phyloP scores from a whole-genome alignment of 2,113 vertebrate genomes.

The Zosterops borbonicus region DNA sequence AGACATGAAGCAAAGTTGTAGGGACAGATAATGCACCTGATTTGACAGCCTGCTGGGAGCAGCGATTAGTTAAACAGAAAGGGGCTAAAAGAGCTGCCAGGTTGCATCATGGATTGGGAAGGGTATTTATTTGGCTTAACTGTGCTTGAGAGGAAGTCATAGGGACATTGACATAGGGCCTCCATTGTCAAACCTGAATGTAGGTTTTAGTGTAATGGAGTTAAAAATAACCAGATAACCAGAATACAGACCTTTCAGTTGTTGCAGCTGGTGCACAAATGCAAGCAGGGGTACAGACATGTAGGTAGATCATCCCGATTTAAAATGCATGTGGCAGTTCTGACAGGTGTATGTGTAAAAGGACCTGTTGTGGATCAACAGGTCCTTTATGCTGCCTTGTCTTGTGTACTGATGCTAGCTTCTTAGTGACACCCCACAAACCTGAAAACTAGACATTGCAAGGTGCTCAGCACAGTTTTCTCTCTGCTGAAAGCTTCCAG shows the following conservation, averaged over 20 bases:
- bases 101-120: not conserved
- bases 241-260: not conserved
- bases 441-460: not conserved
- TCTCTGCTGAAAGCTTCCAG: not conserved
- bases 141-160: not conserved
- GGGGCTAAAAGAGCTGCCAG: not conserved
- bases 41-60: not conserved
- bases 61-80: not conserved
- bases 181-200: not conserved
- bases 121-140: not conserved
- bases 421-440: not conserved
- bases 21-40: not conserved
- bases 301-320: rapidly evolving
- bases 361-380: not conserved
- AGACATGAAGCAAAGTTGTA: not conserved
- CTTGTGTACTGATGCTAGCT: not conserved
- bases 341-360: not conserved
- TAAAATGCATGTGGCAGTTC: not conserved
- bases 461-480: not conserved
- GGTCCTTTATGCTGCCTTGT: not conserved
- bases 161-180: not conserved
- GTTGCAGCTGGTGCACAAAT: not conserved
- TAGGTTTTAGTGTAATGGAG: not conserved
- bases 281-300: rapidly evolving
- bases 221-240: not conserved